Conservation (phyloP, 1,140 invertebrate species). For the Melanaphis sacchari region DNA sequence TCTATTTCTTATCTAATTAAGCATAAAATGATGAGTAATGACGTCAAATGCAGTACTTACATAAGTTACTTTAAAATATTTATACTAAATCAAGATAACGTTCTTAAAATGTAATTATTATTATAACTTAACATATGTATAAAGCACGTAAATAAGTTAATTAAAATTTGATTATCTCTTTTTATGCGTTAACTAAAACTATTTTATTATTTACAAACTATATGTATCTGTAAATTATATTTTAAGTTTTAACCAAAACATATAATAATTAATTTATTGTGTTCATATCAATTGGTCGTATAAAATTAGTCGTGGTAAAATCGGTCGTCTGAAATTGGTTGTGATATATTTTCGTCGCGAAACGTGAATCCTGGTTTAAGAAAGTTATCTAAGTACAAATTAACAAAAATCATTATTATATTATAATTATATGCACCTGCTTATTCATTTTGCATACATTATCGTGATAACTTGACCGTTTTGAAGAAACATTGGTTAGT, state of each 20-base stretch:
- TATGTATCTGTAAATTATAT: neutral
- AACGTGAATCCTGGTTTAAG: no score
- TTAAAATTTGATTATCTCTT: neutral
- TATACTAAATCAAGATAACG: neutral
- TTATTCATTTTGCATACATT: no score
- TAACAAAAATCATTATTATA: no score
- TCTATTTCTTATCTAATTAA: neutral
- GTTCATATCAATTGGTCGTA: no score
- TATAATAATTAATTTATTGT: neutral
- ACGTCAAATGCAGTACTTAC: neutral
- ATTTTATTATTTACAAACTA: neutral
- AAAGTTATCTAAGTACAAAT: no score
- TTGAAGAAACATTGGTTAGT: no score
- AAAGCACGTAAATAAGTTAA: neutral
- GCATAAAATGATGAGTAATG: neutral
- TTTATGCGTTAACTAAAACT: neutral
- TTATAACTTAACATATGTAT: neutral
- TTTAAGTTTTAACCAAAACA: neutral
- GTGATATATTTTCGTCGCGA: no score
- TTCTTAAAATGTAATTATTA: neutral
- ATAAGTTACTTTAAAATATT: neutral
- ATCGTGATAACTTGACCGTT: no score
- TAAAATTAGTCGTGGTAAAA: no score
- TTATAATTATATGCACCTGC: no score
- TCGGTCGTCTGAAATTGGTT: no score